A percentile compares a stretch with the other conserved stretches of the same genome.
These are phyloP conservation scores for Tetanocera ferruginea DNA, from an alignment of 2,888 invertebrate species.

Conservation along the genomic window DNA sequence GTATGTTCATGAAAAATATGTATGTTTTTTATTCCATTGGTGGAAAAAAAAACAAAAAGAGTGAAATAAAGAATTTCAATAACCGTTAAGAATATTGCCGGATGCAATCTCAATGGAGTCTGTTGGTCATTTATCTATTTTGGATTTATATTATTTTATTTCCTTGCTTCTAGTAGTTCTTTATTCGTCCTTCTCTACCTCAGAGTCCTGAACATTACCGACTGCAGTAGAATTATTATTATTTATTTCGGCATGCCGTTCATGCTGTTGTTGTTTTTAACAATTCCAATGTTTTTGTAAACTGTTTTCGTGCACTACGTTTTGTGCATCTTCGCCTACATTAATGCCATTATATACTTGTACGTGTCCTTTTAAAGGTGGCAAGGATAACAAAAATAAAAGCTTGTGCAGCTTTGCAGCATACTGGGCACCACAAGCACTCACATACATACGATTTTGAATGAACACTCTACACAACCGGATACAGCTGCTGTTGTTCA, in stretches of 20 bases:
- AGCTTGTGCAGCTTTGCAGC: conserved; percentile 37
- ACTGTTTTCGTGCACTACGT: not conserved
- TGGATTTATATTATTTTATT: conserved; percentile 1
- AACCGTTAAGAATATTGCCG: not conserved
- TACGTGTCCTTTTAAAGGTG: conserved; percentile 43
- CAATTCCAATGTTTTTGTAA: not conserved
- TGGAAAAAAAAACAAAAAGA: no score
- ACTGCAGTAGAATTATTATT: not conserved
- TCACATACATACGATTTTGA: not conserved
- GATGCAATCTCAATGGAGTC: not conserved
- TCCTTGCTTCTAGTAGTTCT: not conserved
- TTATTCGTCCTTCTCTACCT: not conserved
- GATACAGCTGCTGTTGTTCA: conserved; percentile 29
- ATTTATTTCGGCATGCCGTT: conserved; percentile 8
- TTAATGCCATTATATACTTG: conserved; percentile 39
- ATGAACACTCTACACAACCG: not conserved
- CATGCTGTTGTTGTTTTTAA: not conserved
- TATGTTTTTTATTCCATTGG: no score
- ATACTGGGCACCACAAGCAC: conserved; percentile 20
- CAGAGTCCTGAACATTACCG: not conserved
- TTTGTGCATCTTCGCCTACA: not conserved
- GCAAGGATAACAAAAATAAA: conserved; percentile 30
- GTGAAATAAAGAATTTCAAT: not conserved
- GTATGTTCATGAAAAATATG: no score
- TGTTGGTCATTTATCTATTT: not conserved